These are phyloP conservation scores for Liolophura sinensis DNA, from an alignment of 1,140 invertebrate species.

Conservation along the genomic window DNA sequence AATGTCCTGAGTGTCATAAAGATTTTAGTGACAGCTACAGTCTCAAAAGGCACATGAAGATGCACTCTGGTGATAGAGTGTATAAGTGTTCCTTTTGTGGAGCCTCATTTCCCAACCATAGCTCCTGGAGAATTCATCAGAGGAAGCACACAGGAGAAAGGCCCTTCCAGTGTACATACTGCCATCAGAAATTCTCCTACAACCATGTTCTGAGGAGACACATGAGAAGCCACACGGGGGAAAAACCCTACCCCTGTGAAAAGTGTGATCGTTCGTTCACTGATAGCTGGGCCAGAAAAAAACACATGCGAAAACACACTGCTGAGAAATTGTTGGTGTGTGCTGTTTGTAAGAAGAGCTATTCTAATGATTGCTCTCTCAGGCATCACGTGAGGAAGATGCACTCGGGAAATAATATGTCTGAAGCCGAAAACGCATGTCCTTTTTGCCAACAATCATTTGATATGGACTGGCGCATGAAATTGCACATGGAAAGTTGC, in stretches of 20 bases:
- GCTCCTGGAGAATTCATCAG: conserved; percentile 1
- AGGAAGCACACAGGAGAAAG: conserved; percentile 9
- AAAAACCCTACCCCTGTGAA: conserved; percentile 8
- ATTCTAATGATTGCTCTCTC: background rate
- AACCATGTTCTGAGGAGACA: conserved; percentile 3
- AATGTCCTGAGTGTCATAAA: background rate
- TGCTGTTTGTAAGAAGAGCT: conserved; percentile 6
- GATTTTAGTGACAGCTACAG: background rate
- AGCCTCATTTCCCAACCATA: background rate
- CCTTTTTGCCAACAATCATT: too few species aligned
- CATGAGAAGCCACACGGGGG: conserved; percentile 4
- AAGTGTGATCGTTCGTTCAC: conserved; percentile 7
- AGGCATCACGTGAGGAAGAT: conserved; percentile 1
- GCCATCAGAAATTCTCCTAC: conserved; percentile 2
- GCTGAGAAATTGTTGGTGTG: conserved; percentile 1
- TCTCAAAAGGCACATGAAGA: conserved; percentile 8
- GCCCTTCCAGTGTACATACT: conserved; percentile 5
- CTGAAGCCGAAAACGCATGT: too few species aligned
- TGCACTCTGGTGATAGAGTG: conserved; percentile 7
- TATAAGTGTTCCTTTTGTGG: conserved; percentile 9
- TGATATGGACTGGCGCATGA: too few species aligned
- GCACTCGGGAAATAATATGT: too few species aligned
- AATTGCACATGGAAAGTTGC: too few species aligned
- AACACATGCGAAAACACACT: conserved; percentile 7
- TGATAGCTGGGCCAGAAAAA: conserved; percentile 1